Base-by-base conservation (phyloP, 2,113 vertebrate species). In the Hiodon tergisus region DNA sequence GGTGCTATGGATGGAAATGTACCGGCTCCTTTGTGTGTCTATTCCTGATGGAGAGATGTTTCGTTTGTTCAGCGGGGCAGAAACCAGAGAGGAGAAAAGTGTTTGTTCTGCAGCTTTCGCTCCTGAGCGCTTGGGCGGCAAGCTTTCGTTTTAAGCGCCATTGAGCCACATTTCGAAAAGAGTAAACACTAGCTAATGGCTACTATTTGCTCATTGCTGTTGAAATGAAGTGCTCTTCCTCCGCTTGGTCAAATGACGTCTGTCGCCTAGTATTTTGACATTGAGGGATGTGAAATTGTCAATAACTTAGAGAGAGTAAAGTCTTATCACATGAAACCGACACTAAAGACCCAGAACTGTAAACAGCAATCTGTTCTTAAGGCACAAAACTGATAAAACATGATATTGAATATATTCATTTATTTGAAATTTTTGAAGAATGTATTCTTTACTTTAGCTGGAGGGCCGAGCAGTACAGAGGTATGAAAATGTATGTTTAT, bases 121-220 rank as follows among this genome's bases (percentile, higher is more conserved):
- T 77, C 80, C 77, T 13, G 67, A 50, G 66, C 65, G 73, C 67
- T 81, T 57, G 31, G 75, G 80, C 78, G 63, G 62, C 5, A 0
- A 76, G 78, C 74, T 65, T 78, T 80, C 48, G 72, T 81, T 80
- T 16, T 76, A 71, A 78, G 71, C 81, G 73, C 71, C 80, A 57
- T 74, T 74, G 2, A 3, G 78, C 80, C 77, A 17, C 58, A 63
- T 66, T 78, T 81, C 70, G 79, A 72, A 60, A 74, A 83, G 79
- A 86, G 84, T 78, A 80, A 85, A 84, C 85, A 82, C n/a, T 17
- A 5, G 54, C 13, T 0, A 65, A 74, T 73, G 76, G 81, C 78
- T 77, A 80, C 55, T 62, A 68, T 81, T 74, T 81, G 78, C 76
- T 71, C 57, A 66, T 1, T 1, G 2, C 63, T 63, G 76, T 14